A percentile compares a stretch with the other conserved stretches of the same genome.
Conservation (phyloP, 2,113 vertebrate genomes). For the Odocoileus hemionus region DNA sequence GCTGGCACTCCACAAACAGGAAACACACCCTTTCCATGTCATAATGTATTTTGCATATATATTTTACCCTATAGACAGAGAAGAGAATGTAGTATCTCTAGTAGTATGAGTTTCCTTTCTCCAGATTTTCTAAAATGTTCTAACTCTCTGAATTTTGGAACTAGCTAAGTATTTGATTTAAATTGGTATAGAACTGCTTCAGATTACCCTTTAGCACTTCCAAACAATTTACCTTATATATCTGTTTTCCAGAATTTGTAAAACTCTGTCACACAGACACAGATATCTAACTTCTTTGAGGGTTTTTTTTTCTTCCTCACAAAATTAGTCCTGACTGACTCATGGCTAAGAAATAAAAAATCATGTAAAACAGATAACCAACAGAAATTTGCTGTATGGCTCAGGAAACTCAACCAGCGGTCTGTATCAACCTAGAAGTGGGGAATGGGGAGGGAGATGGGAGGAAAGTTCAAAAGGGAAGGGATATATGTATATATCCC, state of each 20-base stretch:
- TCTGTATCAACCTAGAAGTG: neutral
- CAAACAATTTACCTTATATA: neutral
- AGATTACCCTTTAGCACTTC: neutral
- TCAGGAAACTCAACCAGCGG: neutral
- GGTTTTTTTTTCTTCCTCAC: neutral
- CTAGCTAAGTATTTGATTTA: neutral
- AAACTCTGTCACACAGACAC: neutral
- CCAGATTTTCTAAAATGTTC: neutral
- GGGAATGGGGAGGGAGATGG: neutral
- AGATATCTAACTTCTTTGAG: neutral
- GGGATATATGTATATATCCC: neutral
- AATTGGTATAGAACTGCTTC: neutral
- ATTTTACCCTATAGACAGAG: neutral
- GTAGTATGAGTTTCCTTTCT: neutral
- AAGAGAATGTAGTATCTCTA: neutral
- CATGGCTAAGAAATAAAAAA: slow-evolving; percentile 27
- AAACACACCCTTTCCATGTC: neutral
- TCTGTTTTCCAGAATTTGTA: neutral
- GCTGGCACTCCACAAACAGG: neutral
- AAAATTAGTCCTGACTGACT: neutral
- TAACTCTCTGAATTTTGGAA: neutral
- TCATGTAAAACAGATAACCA: neutral
- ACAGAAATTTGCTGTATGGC: neutral
- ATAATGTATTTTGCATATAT: neutral
- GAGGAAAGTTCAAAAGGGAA: neutral